These are phyloP conservation scores for Papilio glaucus DNA, from an alignment of 1,140 invertebrate genomes.

Conservation along the genomic window DNA sequence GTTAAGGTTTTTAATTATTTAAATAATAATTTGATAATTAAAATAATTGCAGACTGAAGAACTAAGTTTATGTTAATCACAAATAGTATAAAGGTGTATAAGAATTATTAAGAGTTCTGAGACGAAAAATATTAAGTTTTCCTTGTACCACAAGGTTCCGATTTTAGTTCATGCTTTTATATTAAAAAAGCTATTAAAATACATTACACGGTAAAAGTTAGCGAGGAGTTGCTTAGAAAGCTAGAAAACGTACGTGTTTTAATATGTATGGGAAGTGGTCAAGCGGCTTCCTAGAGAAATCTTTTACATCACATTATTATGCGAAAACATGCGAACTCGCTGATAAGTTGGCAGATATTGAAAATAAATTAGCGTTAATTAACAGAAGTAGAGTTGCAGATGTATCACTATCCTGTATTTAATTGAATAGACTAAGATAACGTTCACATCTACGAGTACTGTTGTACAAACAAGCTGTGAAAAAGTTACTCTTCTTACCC, in stretches of 20 bases:
- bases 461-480: no score
- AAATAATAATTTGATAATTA: not conserved
- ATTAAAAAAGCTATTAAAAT: no score
- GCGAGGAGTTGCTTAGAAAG: not conserved
- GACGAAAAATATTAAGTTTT: no score
- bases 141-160: no score
- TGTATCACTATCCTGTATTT: no score
- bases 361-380: not conserved
- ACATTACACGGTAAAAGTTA: not conserved
- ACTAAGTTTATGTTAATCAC: not conserved
- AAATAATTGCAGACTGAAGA: not conserved
- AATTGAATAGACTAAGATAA: no score
- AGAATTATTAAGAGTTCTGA: no score
- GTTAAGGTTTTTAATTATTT: slow-evolving; percentile 11
- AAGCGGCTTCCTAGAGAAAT: slow-evolving; percentile 1
- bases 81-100: not conserved
- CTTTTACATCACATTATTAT: slow-evolving; percentile 7
- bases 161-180: no score
- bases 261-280: slow-evolving; percentile 7
- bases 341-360: not conserved
- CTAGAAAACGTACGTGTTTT: slow-evolving; percentile 6
- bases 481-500: no score
- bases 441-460: no score
- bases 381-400: no score
- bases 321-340: not conserved